Conservation (phyloP, 2,888 invertebrate species). For the Mesoligia furuncula region DNA sequence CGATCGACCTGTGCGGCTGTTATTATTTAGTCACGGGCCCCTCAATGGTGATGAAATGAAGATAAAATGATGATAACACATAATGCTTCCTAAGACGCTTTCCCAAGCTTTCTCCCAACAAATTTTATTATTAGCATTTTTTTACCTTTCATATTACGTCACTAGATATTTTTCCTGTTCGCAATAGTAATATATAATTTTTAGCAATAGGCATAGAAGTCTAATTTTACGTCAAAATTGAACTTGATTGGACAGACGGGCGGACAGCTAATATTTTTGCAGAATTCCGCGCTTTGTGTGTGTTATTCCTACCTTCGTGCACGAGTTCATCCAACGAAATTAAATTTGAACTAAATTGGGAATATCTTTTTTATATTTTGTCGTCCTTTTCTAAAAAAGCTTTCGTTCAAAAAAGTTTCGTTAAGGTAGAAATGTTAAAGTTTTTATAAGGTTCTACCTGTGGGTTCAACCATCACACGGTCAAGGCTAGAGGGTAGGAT, state of each 20-base stretch:
- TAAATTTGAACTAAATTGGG: slow-evolving; percentile 37
- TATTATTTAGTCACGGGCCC: no score
- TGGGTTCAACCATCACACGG: neutral
- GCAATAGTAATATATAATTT: neutral
- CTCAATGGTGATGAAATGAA: no score
- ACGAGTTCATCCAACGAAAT: slow-evolving; percentile 14
- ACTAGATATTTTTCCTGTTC: no score
- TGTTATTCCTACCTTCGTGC: neutral
- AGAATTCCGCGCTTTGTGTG: slow-evolving; percentile 29
- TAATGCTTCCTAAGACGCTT: no score
- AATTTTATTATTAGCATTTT: no score
- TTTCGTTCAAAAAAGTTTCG: neutral
- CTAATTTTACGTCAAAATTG: slow-evolving; percentile 45
- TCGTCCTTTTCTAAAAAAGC: neutral
- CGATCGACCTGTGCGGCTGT: no score
- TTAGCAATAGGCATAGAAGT: neutral
- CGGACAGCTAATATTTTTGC: slow-evolving; percentile 39
- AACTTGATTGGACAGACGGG: slow-evolving; percentile 46
- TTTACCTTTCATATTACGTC: no score
- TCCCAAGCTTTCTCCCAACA: no score
- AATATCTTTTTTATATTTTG: slow-evolving; percentile 3
- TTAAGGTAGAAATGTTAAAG: neutral
- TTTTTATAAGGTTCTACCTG: no score
- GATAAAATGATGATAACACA: no score
- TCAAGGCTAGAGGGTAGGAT: neutral